A percentile compares a stretch with the other conserved stretches of the same genome.
These are phyloP conservation scores for Ameiurus melas DNA, from an alignment of 2,113 vertebrate genomes.

Conservation along the genomic window DNA sequence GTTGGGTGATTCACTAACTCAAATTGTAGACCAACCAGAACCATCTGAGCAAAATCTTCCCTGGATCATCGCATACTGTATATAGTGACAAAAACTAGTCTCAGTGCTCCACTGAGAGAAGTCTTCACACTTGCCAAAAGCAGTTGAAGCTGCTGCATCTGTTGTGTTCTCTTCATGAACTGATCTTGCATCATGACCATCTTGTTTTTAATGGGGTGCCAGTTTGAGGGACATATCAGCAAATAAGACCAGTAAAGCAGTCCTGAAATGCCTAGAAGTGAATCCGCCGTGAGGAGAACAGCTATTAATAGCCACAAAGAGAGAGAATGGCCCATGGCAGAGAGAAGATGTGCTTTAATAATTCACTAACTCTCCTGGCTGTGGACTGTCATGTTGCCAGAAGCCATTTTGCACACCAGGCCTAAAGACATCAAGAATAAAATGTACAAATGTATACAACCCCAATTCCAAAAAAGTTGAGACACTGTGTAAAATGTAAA, in stretches of 20 bases:
- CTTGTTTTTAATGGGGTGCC: background rate
- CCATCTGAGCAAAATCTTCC: background rate
- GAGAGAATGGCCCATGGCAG: constrained; percentile 51
- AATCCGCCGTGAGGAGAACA: constrained; percentile 24
- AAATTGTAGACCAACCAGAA: background rate
- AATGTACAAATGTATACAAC: background rate
- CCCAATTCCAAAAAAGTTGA: too few species aligned
- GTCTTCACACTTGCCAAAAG: background rate
- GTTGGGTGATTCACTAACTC: background rate
- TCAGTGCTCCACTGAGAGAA: background rate
- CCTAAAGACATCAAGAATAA: background rate
- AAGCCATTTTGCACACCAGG: constrained; percentile 19
- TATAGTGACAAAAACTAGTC: background rate
- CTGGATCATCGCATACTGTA: background rate
- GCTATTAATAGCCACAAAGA: constrained; percentile 73
- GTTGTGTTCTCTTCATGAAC: background rate
- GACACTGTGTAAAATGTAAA: too few species aligned
- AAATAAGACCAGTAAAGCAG: constrained; percentile 14
- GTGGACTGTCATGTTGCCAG: constrained; percentile 49
- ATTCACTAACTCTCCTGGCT: constrained; percentile 65
- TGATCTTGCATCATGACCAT: background rate
- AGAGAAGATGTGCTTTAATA: constrained; percentile 73
- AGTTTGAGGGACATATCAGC: background rate
- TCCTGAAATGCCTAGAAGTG: background rate
- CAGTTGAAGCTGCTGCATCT: background rate